phyloP scores from a whole-genome alignment of 2,888 invertebrate genomes.

The Neoitamus cyanurus region DNA sequence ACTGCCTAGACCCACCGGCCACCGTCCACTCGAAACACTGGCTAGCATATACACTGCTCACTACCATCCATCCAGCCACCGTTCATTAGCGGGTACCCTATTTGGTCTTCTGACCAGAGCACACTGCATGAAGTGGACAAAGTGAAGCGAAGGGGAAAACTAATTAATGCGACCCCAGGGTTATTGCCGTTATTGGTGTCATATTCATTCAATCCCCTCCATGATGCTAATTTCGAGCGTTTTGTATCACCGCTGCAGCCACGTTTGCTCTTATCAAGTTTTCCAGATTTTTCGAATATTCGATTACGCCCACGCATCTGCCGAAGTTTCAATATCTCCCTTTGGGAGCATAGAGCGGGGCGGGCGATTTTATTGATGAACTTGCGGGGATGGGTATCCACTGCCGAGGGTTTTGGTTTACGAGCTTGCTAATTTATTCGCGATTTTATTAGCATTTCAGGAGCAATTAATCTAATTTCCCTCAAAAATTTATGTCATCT shows the following conservation, averaged over 20 bases:
- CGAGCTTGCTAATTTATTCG: neutral
- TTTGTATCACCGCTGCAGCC: neutral
- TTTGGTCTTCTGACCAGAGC: too few relatives aligned
- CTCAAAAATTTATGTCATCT: neutral
- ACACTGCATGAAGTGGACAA: neutral
- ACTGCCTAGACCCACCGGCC: neutral
- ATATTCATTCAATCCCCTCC: neutral
- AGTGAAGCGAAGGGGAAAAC: neutral
- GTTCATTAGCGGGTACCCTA: neutral
- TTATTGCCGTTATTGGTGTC: neutral
- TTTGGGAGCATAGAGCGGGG: neutral
- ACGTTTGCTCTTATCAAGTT: neutral
- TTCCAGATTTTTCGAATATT: neutral
- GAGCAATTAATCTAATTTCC: neutral
- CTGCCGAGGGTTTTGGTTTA: neutral
- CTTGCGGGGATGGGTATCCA: neutral
- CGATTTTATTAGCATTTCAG: neutral
- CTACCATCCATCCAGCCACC: neutral
- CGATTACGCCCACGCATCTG: neutral
- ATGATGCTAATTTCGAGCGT: neutral
- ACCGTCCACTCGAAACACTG: neutral
- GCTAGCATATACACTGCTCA: neutral
- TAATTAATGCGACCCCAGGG: neutral
- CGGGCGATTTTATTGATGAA: neutral
- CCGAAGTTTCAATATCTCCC: too few relatives aligned